Conservation (phyloP, 2,113 vertebrate genomes). For the Pangasianodon hypophthalmus region DNA sequence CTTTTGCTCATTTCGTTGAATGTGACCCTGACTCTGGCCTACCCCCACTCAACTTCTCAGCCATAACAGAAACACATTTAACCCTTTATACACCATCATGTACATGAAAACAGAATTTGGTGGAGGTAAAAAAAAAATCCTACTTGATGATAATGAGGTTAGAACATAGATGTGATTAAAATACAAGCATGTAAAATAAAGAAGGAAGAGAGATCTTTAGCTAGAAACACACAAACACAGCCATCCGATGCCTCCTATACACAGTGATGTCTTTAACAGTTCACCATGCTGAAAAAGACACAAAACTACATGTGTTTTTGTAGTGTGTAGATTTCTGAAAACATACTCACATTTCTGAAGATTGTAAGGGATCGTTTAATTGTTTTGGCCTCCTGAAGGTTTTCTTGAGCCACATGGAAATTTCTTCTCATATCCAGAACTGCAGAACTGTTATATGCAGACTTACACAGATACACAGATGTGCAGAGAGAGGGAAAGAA, state of each 20-base stretch:
- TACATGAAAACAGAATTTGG: neutral
- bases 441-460: conserved; percentile 20
- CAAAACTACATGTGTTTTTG: neutral
- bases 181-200: neutral
- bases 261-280: neutral
- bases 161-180: neutral
- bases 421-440: conserved; percentile 47
- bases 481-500: neutral
- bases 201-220: neutral
- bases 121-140: neutral
- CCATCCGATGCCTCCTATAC: neutral
- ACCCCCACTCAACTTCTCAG: conserved; percentile 15
- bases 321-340: conserved; percentile 15
- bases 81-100: neutral
- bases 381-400: conserved; percentile 59
- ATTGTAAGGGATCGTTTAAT: conserved; percentile 64
- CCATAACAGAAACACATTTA: conserved; percentile 40
- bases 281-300: neutral
- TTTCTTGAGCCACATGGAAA: conserved; percentile 51
- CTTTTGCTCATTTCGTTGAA: conserved; percentile 18
- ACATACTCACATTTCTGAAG: conserved; percentile 61
- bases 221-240: neutral
- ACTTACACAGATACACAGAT: neutral
- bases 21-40: conserved; percentile 1
- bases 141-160: neutral